A percentile compares a stretch with the other conserved stretches of the same genome.
These are phyloP conservation scores for Oscheius myriophilus DNA, from an alignment of 2,888 invertebrate species.

Conservation along the genomic window DNA sequence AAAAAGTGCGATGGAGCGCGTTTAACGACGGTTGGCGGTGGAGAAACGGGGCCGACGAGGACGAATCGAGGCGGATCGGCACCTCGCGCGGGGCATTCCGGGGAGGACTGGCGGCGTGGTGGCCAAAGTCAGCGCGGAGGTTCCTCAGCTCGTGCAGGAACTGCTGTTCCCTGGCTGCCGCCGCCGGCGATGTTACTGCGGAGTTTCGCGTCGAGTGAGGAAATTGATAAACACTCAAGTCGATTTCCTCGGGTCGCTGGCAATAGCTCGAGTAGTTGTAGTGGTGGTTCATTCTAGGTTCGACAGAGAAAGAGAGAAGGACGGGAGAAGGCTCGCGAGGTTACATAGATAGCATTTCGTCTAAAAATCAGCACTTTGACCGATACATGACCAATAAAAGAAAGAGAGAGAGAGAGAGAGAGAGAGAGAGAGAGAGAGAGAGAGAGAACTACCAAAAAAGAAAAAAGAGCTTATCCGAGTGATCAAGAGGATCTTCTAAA, in stretches of 20 bases:
- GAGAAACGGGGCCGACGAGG: too few species aligned
- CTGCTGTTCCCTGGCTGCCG: slow-evolving; percentile 3
- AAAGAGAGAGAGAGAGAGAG: not conserved
- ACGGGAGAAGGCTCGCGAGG: too few species aligned
- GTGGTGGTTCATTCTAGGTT: slow-evolving; percentile 6
- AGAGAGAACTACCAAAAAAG: not conserved
- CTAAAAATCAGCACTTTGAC: slow-evolving; percentile 5
- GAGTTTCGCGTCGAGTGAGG: not conserved
- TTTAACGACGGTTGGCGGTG: not conserved
- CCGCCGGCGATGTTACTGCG: slow-evolving; percentile 12
- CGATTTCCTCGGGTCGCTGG: slow-evolving; percentile 21
- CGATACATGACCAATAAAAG: not conserved
- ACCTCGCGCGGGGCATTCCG: slow-evolving; percentile 4
- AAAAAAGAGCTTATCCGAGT: not conserved
- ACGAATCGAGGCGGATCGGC: not conserved
- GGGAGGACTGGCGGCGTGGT: not conserved
- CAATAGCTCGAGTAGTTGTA: slow-evolving; percentile 24
- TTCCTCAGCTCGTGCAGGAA: slow-evolving; percentile 19
- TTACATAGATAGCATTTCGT: slow-evolving; percentile 11
- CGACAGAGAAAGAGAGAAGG: too few species aligned
- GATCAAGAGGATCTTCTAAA: too few species aligned
- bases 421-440: slow-evolving; percentile 2
- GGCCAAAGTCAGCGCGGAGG: not conserved
- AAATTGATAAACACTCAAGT: slow-evolving; percentile 19
- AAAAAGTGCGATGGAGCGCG: slow-evolving; percentile 19